phyloP scores from a whole-genome alignment of 1,140 invertebrate species.

The Sminthurides bifidus region DNA sequence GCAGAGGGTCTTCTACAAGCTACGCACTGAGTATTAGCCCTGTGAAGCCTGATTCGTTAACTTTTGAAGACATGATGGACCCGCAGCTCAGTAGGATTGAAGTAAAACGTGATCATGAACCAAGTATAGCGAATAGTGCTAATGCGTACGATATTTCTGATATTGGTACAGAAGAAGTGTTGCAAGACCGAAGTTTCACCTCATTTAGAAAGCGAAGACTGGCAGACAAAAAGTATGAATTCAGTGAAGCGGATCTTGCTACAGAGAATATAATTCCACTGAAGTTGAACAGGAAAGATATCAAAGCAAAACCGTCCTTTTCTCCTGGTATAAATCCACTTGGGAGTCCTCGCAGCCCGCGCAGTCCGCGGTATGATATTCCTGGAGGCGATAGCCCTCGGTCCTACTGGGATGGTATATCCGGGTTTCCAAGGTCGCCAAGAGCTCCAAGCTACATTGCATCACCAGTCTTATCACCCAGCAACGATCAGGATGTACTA shows the following conservation, averaged over 20 bases:
- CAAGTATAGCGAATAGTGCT: no score
- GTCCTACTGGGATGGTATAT: not conserved
- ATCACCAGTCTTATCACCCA: conserved; percentile 18
- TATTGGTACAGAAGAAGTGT: conserved; percentile 9
- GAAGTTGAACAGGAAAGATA: not conserved
- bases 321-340: not conserved
- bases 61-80: conserved; percentile 5
- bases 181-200: conserved; percentile 62
- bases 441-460: conserved; percentile 3
- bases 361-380: conserved; percentile 18
- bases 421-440: conserved; percentile 15
- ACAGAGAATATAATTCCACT: conserved; percentile 12
- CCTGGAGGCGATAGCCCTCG: conserved; percentile 4
- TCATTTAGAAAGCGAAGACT: conserved; percentile 59
- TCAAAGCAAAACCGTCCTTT: not conserved
- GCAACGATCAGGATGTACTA: conserved; percentile 9
- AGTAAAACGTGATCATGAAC: no score
- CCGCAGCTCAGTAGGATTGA: conserved; percentile 31
- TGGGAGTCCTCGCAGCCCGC: not conserved
- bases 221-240: conserved; percentile 85
- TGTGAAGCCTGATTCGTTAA: not conserved
- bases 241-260: conserved; percentile 49
- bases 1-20: conserved; percentile 1
- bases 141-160: conserved; percentile 11
- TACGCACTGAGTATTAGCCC: not conserved